Base-by-base conservation (phyloP, 1,140 invertebrate genomes). In the Diuraphis noxia region DNA sequence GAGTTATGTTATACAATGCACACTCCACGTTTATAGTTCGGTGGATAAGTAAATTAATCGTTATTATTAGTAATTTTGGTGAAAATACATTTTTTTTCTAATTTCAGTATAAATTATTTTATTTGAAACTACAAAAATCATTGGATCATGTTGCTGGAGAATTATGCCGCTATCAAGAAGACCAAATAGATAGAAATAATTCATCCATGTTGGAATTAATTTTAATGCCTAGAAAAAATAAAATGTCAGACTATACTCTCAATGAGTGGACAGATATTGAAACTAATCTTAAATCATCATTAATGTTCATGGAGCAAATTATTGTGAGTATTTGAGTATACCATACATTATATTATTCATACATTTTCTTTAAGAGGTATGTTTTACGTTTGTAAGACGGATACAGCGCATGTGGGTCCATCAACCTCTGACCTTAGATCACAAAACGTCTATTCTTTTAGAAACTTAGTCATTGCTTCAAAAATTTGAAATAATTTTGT, bases 101-200 rank as follows among this genome's bases (percentile, higher is more conserved):
- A 10, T 86, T 86, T 38, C 25, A 91, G 89, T 91, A 91, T 40
- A 91, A 91, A 82, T 30, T 91, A 49, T 91, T 91, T 81, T 38
- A 52, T n/a, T n/a, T 5, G 1, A 81, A 91, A 82, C 13, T 91
- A 82, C 89, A 91, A 52, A 91, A 82, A 9, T 91, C 89, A 49
- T 40, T 91, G 19, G 77, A 91, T n/a, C 36, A 82, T n/a, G 41
- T 38, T 6, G 17, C 21, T 40, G 13, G 30, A 5, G 89, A 82
- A 38, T n/a, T 91, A 4, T 2, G 17, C 9, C 72, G 89, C 19
- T 91, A n/a, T 91, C 89, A 91, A 82, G 89, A 91, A 82, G 77
- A 91, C 9, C 40, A 49, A 40, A 25, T 46, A 21, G 43, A 19
- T 5, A 91, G 43, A 40, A 25, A 82, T 81, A 91, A 82, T 19